Evolutionary conservation across 1,140 invertebrate genomes (phyloP).

Genomic region (Cydia amplana): DNA sequence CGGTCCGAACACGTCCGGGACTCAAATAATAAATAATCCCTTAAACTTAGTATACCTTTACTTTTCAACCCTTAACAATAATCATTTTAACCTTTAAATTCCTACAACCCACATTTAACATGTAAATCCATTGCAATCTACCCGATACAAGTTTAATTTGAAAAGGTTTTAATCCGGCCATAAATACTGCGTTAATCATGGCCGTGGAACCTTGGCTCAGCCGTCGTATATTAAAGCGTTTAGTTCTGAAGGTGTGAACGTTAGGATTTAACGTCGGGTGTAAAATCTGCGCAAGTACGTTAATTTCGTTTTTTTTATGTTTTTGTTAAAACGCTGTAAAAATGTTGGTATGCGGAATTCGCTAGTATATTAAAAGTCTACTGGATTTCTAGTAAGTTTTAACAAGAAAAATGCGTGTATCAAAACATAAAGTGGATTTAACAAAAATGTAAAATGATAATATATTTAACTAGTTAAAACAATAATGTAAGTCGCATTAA

Average conservation of each 20-base stretch:
- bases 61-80: neutral
- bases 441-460: too few species aligned
- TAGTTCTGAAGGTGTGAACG: conserved; percentile 22
- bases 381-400: too few species aligned
- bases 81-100: neutral
- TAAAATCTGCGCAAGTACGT: conserved; percentile 6
- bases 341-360: neutral
- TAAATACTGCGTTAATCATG: conserved; percentile 26
- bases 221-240: conserved; percentile 17
- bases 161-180: conserved; percentile 25
- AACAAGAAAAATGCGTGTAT: too few species aligned
- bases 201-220: conserved; percentile 12
- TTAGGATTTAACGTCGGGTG: conserved; percentile 10
- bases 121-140: conserved; percentile 14
- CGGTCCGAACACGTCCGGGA: too few species aligned
- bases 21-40: neutral
- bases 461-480: too few species aligned
- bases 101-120: neutral
- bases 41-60: neutral
- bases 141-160: conserved; percentile 28
- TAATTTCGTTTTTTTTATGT: conserved; percentile 17
- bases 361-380: neutral
- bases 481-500: too few species aligned
- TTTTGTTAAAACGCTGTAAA: conserved; percentile 8
- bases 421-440: too few species aligned